phyloP scores from a whole-genome alignment of 2,888 invertebrate genomes.

The Argyra leucocephala region DNA sequence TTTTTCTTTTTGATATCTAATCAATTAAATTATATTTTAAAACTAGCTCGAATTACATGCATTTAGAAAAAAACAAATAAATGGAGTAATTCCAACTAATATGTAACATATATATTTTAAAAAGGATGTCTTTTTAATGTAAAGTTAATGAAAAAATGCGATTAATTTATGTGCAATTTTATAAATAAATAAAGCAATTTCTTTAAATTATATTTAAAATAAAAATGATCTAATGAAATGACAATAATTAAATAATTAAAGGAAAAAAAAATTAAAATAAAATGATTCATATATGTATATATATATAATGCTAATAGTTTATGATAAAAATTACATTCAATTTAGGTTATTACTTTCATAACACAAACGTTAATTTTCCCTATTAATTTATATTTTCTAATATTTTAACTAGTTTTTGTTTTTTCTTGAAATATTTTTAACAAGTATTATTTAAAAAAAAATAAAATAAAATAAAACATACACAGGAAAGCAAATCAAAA shows the following conservation, averaged over 20 bases:
- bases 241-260: not conserved
- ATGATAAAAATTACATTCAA: not conserved
- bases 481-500: too few species aligned
- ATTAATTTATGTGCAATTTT: slow-evolving; percentile 1
- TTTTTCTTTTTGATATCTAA: too few species aligned
- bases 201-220: not conserved
- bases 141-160: not conserved
- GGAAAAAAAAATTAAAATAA: too few species aligned
- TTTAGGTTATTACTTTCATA: not conserved
- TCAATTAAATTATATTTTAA: too few species aligned
- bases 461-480: not conserved
- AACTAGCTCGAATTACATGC: not conserved
- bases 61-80: not conserved
- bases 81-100: not conserved
- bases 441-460: not conserved
- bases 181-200: not conserved
- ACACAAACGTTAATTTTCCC: not conserved
- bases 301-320: not conserved
- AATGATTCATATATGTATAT: too few species aligned
- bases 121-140: not conserved
- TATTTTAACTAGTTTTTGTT: not conserved
- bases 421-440: not conserved
- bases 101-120: not conserved
- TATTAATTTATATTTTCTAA: not conserved
- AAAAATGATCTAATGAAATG: slow-evolving; percentile 1